Percentiles rank a stretch among this genome's conserved stretches.
Conservation (phyloP, 2,113 vertebrate species). For the Tenebrosternarchus preto region DNA sequence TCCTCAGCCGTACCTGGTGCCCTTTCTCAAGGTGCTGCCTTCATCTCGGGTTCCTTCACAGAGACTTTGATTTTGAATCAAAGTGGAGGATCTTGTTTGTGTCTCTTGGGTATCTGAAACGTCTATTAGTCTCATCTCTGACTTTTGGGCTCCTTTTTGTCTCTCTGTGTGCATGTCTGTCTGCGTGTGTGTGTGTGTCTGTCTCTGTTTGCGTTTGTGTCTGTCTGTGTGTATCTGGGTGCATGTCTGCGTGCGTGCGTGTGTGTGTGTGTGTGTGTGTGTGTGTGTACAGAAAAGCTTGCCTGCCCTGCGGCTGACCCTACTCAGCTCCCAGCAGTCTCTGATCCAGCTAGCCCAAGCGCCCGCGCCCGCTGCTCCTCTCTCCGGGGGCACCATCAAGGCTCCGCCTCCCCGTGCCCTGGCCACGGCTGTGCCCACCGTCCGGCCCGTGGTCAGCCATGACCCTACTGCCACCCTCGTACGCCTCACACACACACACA, state of each 20-base stretch:
- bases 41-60: not conserved
- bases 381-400: constrained; percentile 44
- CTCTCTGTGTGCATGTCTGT: too few relatives aligned
- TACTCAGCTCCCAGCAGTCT: constrained; percentile 83
- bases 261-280: not conserved
- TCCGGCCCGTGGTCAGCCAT: constrained; percentile 69
- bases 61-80: not conserved
- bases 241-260: not conserved
- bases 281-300: constrained; percentile 79
- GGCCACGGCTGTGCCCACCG: constrained; percentile 72
- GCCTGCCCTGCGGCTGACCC: constrained; percentile 83
- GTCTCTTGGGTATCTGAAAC: too few relatives aligned
- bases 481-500: constrained; percentile 14
- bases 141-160: too few relatives aligned
- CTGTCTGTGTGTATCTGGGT: too few relatives aligned
- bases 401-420: constrained; percentile 62
- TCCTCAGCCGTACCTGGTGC: constrained; percentile 87
- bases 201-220: too few relatives aligned
- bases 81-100: not conserved
- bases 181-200: too few relatives aligned
- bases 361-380: constrained; percentile 63
- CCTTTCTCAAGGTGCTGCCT: constrained; percentile 86
- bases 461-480: constrained; percentile 72
- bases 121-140: too few relatives aligned
- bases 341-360: constrained; percentile 73